Evolutionary conservation across 2,888 invertebrate species (phyloP), one percentile per base, ranked within the genome.

Genomic region (Hydrotaea cyrtoneurina): DNA sequence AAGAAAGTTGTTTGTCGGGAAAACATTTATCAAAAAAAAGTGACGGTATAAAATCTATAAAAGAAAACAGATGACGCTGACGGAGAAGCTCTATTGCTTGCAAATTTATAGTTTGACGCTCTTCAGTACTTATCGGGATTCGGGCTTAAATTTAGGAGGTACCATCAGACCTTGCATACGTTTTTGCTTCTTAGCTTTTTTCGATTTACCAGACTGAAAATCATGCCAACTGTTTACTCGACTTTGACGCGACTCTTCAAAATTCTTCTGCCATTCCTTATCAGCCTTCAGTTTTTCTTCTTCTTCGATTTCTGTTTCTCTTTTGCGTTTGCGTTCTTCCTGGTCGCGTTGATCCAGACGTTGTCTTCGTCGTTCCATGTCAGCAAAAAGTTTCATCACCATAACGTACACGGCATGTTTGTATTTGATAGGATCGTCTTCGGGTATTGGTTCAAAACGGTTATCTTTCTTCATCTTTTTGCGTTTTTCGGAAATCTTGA

Each of bases 201-300:
- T 94, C 76, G 94, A 93, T 55, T 93, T 92, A 64, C 94, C 94
- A 0, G 96, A 95, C 92, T 97, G 96, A 91, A 98, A 98, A 36
- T 95, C 96, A 89, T 98, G 97, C 98, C 98, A 98, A 91, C 97
- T 98, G 86, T 97, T 96, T 0, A 98, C 98, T 86, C 98, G 94
- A 89, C 95, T 97, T 93, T 98, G 97, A 86, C 98, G 94, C 59
- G 98, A 98, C 93, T 98, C 98, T 94, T 99, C 99, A 93, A 98
- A 99, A 93, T 99, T 99, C 91, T 98, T 98, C 87, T 98, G 97
- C 98, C 98, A 99, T 92, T 99, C 99, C 88, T 97, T 97, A 90
- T 99, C 98, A 69, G 96, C 93, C 83, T 97, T 96, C 82, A 96
- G 94, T 89, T 96, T 96, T 89, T 98, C 98, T 90, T 98, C 98